Percentiles rank a stretch among this genome's conserved stretches.
Evolutionary conservation across 2,113 vertebrate genomes (phyloP).

Genomic region (Zosterops pallidus): DNA sequence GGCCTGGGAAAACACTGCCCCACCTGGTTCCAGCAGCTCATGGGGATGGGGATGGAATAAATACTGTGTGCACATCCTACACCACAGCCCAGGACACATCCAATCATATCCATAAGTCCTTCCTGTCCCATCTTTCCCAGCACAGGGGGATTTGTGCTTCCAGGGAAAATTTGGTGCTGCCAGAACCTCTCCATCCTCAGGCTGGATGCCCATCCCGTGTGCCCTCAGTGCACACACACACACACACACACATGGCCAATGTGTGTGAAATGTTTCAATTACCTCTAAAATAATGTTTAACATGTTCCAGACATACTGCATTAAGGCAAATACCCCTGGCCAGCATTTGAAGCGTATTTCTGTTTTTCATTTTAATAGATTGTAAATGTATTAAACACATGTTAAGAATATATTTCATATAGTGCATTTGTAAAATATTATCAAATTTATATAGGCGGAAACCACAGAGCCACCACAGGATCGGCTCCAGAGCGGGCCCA

Average conservation of each 20-base stretch:
- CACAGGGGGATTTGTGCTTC: not conserved
- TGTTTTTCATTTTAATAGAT: slow-evolving; percentile 79
- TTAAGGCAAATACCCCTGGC: slow-evolving; percentile 70
- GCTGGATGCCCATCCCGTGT: not conserved
- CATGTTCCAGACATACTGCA: slow-evolving; percentile 74
- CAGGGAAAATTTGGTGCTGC: not conserved
- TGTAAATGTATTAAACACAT: slow-evolving; percentile 78
- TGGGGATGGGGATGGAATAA: too few relatives aligned
- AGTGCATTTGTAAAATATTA: slow-evolving; percentile 81
- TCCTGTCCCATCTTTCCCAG: too few relatives aligned
- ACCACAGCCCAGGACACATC: too few relatives aligned
- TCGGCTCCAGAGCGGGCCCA: slow-evolving; percentile 45
- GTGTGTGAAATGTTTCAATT: slow-evolving; percentile 84
- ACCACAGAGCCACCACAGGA: slow-evolving; percentile 73
- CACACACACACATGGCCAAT: slow-evolving; percentile 8
- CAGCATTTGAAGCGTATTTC: slow-evolving; percentile 66
- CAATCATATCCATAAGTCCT: too few relatives aligned
- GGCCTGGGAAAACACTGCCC: too few relatives aligned
- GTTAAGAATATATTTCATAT: slow-evolving; percentile 81
- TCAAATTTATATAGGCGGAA: slow-evolving; percentile 80
- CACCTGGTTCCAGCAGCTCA: too few relatives aligned
- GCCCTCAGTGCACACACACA: not conserved
- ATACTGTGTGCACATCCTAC: too few relatives aligned
- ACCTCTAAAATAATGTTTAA: slow-evolving; percentile 81
- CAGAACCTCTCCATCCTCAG: not conserved